Conservation (phyloP, 1,140 invertebrate species). For the Helicorthomorpha holstii region DNA sequence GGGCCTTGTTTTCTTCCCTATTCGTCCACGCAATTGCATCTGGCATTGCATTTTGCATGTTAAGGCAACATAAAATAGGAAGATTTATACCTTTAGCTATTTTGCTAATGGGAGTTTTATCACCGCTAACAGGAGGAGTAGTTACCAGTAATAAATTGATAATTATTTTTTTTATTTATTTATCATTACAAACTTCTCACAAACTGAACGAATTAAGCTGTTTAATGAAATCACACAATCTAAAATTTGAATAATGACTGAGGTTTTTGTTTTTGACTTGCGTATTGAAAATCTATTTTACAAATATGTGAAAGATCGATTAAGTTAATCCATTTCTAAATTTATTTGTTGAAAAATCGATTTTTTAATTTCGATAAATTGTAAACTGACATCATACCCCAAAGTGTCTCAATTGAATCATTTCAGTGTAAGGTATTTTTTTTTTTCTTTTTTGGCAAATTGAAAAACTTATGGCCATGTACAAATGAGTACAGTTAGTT, state of each 20-base stretch:
- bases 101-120: constrained; percentile 67
- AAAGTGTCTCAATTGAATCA: no score
- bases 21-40: constrained; percentile 79
- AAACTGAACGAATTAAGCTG: neutral
- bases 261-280: neutral
- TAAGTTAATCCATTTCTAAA: neutral
- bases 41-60: constrained; percentile 69
- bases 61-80: constrained; percentile 82
- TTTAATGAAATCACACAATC: neutral
- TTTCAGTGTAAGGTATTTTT: no score
- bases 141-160: constrained; percentile 53
- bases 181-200: neutral
- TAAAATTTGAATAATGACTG: neutral
- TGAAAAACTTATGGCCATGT: no score
- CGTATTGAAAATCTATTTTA: neutral
- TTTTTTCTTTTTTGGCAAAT: no score
- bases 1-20: constrained; percentile 82
- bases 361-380: no score
- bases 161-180: no score
- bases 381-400: no score
- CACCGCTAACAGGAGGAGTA: constrained; percentile 67
- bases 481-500: no score
- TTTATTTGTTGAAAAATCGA: no score
- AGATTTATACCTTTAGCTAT: constrained; percentile 72
- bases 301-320: neutral